A percentile compares a stretch with the other conserved stretches of the same genome.
phyloP scores from a whole-genome alignment of 2,113 vertebrate species.

The Misgurnus mizolepis region DNA sequence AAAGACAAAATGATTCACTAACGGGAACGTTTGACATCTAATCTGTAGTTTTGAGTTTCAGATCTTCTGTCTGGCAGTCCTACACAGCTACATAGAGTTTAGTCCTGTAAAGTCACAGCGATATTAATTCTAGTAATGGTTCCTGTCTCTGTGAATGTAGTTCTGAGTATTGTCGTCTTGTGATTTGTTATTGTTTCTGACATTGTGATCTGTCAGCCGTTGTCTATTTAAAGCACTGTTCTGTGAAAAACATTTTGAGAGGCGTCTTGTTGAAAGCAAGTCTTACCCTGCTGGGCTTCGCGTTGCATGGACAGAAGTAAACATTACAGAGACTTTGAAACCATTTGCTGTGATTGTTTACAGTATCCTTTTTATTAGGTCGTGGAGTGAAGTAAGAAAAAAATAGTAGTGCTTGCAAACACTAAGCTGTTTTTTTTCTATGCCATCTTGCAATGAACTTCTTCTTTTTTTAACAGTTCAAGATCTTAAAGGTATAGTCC shows the following conservation, averaged over 20 bases:
- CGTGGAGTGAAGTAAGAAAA: not conserved
- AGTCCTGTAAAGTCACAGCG: not conserved
- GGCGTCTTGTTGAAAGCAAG: constrained; percentile 1
- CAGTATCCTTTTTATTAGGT: not conserved
- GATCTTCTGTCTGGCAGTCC: not conserved
- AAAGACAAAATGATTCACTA: not conserved
- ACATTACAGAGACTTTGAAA: not conserved
- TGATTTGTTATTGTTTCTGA: constrained; percentile 16
- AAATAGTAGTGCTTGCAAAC: not conserved
- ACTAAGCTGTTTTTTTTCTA: not conserved
- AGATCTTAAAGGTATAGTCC: too few relatives aligned
- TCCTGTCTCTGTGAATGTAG: not conserved
- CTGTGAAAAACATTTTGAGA: constrained; percentile 7
- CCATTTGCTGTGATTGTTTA: constrained; percentile 5
- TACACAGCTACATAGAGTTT: not conserved
- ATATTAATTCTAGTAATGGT: not conserved
- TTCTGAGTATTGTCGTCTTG: constrained; percentile 6
- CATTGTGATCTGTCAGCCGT: constrained; percentile 17
- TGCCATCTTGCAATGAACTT: not conserved
- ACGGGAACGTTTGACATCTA: not conserved
- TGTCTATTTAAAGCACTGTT: constrained; percentile 17
- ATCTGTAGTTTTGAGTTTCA: not conserved
- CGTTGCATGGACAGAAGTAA: not conserved
- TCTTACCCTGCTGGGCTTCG: not conserved
- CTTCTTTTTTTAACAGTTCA: not conserved